These are phyloP conservation scores for Gryon sp. DNA, from an alignment of 1,140 invertebrate species.

Conservation along the genomic window DNA sequence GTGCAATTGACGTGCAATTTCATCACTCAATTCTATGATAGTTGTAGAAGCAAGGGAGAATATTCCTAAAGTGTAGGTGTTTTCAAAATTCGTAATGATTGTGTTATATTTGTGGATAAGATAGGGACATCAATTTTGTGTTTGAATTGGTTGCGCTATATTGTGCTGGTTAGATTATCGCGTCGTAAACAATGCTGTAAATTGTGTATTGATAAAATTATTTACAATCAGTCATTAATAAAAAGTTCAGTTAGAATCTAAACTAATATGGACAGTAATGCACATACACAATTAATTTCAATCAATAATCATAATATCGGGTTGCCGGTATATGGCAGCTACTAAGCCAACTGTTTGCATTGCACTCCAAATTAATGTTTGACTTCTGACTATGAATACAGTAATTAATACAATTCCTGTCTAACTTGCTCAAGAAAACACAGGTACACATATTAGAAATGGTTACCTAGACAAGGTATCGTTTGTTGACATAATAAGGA, in stretches of 20 bases:
- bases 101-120: slow-evolving; percentile 18
- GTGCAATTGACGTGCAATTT: slow-evolving; percentile 10
- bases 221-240: neutral
- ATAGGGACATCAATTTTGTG: slow-evolving; percentile 20
- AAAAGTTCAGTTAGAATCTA: neutral
- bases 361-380: slow-evolving; percentile 51
- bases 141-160: slow-evolving; percentile 11
- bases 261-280: neutral
- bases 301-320: slow-evolving; percentile 28
- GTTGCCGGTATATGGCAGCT: slow-evolving; percentile 2
- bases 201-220: neutral
- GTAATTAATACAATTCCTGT: slow-evolving; percentile 46
- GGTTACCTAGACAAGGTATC: slow-evolving; percentile 26
- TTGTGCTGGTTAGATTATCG: too few species aligned
- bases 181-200: slow-evolving; percentile 14
- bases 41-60: neutral
- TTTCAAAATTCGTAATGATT: slow-evolving; percentile 41
- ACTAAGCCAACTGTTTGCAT: slow-evolving; percentile 29
- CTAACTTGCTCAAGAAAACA: slow-evolving; percentile 52
- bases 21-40: neutral
- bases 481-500: slow-evolving; percentile 38
- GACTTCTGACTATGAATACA: slow-evolving; percentile 50
- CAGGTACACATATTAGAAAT: slow-evolving; percentile 25
- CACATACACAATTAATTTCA: slow-evolving; percentile 22
- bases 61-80: neutral